A percentile compares a stretch with the other conserved stretches of the same genome.
Evolutionary conservation across 1,140 invertebrate genomes (phyloP).

Genomic region (Cyphomyrmex costatus): DNA sequence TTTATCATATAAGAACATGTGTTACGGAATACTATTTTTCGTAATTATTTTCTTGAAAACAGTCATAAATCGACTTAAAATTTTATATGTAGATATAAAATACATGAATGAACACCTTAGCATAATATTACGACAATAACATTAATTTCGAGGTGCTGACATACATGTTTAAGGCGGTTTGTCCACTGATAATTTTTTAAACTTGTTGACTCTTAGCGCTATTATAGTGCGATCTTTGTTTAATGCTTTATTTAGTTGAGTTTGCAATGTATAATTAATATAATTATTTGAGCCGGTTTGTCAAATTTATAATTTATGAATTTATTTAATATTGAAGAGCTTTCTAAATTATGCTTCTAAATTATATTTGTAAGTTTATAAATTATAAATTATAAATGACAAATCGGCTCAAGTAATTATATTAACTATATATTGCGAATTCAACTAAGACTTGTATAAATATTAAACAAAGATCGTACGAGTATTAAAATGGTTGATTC

Average conservation of each 20-base stretch:
- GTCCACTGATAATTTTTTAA: too few species aligned
- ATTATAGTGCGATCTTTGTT: neutral
- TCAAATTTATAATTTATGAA: neutral
- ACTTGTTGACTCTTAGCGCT: neutral
- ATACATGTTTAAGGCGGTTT: too few species aligned
- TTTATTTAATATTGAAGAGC: neutral
- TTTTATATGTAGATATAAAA: too few species aligned
- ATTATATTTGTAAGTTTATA: constrained; percentile 3
- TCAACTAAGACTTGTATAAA: constrained; percentile 4
- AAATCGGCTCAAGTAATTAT: neutral
- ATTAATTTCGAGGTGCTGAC: too few species aligned
- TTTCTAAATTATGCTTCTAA: constrained; percentile 1
- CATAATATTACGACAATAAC: too few species aligned
- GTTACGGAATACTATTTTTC: too few species aligned
- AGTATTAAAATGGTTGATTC: neutral
- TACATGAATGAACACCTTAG: too few species aligned
- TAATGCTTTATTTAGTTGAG: neutral
- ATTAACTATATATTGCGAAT: neutral
- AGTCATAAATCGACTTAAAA: too few species aligned
- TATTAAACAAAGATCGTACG: neutral
- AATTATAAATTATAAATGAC: neutral
- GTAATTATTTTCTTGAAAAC: too few species aligned
- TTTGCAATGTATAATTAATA: neutral
- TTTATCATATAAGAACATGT: too few species aligned
- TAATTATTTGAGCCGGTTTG: neutral